A percentile compares a stretch with the other conserved stretches of the same genome.
phyloP scores from a whole-genome alignment of 1,140 invertebrate genomes.

The Macrocentrus cingulum region DNA sequence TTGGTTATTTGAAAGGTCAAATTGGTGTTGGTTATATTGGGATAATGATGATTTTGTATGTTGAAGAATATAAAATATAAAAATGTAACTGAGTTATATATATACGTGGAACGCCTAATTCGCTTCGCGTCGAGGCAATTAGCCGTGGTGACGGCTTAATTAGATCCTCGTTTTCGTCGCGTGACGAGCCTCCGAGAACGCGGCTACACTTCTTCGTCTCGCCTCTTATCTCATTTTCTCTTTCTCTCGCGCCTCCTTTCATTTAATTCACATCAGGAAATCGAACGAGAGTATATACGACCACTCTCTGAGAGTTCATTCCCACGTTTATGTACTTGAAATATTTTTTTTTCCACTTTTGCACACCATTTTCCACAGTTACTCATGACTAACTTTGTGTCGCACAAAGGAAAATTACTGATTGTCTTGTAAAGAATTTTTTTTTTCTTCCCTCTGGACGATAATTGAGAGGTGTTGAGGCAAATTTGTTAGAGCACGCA shows the following conservation, averaged over 20 bases:
- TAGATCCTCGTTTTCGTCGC: slow-evolving; percentile 47
- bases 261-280: neutral
- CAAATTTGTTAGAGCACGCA: too few species aligned
- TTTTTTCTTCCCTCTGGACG: too few species aligned
- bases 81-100: slow-evolving; percentile 29
- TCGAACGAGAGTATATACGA: slow-evolving; percentile 12
- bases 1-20: too few species aligned
- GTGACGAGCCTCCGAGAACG: slow-evolving; percentile 36
- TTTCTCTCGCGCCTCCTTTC: slow-evolving; percentile 25
- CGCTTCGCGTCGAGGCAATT: slow-evolving; percentile 41
- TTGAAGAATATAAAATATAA: neutral
- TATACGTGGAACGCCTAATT: slow-evolving; percentile 39
- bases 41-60: neutral
- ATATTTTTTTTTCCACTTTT: neutral
- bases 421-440: too few species aligned
- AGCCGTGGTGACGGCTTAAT: slow-evolving; percentile 49
- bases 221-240: neutral
- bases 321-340: slow-evolving; percentile 9
- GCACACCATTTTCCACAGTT: too few species aligned
- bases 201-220: slow-evolving; percentile 26
- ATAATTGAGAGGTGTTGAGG: too few species aligned
- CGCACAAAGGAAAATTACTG: too few species aligned
- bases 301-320: neutral
- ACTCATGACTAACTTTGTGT: too few species aligned
- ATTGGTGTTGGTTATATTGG: slow-evolving; percentile 3